Base-by-base conservation (phyloP, 2,113 vertebrate genomes). In the Campylorhamphus procurvoides region DNA sequence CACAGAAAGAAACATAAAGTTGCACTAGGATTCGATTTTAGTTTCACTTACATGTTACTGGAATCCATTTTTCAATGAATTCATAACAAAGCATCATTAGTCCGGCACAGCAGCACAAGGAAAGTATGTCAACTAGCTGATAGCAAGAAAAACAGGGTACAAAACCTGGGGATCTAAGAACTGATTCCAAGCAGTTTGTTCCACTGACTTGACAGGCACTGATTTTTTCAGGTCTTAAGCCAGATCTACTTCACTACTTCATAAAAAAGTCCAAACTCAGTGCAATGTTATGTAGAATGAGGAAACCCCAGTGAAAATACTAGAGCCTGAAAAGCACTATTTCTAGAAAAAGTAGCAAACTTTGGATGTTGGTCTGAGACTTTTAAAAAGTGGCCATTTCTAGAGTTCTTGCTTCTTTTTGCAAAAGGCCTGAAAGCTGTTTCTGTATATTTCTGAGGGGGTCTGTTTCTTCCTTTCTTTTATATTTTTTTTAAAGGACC, bases 251-350 rank as follows among this genome's bases (percentile, higher is more conserved):
- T 95, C 75, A 18, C 16, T 80, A 8, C 28, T 55, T 28, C 25
- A 83, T 94, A 67, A 96, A 91, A 93, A 87, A 37, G 6, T 50
- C 89, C 37, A 62, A 76, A 87, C 35, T 53, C 53, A 81, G 39
- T 35, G 44, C 12, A 50, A 55, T 29, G 14, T 4, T 58, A 35
- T 11, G 16, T 1, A 55, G 3, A 90, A 37, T 29, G 44, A 79
- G 50, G 37, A 94, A 90, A 53, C 7, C 6, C 3, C 3, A 3
- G 14, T 13, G n/a, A 91, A 78, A 89, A 60, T 23, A 42, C 16
- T 12, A 37, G 44, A 18, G 28, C 75, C 53, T 58, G 46, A 72
- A 88, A 91, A 69, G 7, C 7, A 59, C 25, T 42, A 5, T 63
- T 93, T 87, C 31, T 40, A 29, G 75, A 87, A 89, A 60, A 23